These are phyloP conservation scores for Sipha maydis DNA, from an alignment of 2,888 invertebrate genomes.

Conservation along the genomic window DNA sequence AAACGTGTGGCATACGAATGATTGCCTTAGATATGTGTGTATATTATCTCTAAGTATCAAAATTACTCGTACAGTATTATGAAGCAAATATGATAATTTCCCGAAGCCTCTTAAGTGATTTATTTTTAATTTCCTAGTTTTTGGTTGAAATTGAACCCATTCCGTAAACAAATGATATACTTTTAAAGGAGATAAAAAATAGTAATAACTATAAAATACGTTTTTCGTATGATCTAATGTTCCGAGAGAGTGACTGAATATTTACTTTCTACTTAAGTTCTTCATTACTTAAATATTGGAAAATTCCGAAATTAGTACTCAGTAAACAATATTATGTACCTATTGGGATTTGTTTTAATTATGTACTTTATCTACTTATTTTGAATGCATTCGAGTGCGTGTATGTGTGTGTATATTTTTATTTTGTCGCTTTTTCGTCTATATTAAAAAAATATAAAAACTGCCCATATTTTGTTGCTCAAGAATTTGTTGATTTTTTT, in stretches of 20 bases:
- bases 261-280: slow-evolving; percentile 23
- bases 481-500: slow-evolving; percentile 48
- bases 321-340: neutral
- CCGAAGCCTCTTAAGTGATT: neutral
- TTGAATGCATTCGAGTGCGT: neutral
- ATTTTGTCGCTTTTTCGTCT: slow-evolving; percentile 25
- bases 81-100: neutral
- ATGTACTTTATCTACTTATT: slow-evolving; percentile 24
- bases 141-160: neutral
- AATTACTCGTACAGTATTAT: neutral
- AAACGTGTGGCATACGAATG: neutral
- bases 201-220: neutral
- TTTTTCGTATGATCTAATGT: neutral
- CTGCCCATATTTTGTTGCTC: slow-evolving; percentile 60
- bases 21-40: neutral
- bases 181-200: neutral
- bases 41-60: neutral
- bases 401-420: slow-evolving; percentile 24
- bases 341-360: neutral
- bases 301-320: neutral
- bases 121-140: neutral
- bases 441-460: slow-evolving; percentile 5
- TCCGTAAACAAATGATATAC: neutral
- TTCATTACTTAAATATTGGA: neutral
- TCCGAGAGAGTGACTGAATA: neutral